Evolutionary conservation across 2,797 vertebrate species (phyloP), one percentile per base, ranked within the genome.

Genomic region (Chelon auratus): DNA sequence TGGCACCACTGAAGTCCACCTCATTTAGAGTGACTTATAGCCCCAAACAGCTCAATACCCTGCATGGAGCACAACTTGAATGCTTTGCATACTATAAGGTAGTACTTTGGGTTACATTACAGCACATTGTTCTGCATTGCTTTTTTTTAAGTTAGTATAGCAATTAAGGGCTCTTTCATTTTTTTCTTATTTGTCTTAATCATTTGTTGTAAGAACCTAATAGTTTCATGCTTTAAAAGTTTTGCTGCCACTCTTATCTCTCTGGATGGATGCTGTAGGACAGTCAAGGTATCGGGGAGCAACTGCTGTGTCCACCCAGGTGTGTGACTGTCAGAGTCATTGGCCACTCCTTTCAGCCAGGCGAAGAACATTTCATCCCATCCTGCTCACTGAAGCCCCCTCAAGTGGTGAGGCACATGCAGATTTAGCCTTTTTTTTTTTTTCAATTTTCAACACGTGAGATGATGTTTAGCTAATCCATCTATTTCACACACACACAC

Each of bases 11-110:
- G 57, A 97, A 97, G 85, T 94, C 94, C 72, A 96, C 91, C 8
- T 93, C 93, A 48, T 95, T 97, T 77, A 89, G 84, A 51, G 93
- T 99, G 64, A 85, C 84, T 64, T 99, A 97, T 87, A 81, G 81
- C 6, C 96, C 97, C 0, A 82, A 90, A 54, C 88, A 94, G 77
- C 78, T 85, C 45, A 96, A 97, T 79, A 81, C 78, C 50, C 85
- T 98, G 55, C 96, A 96, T 0, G 89, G 91, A 8, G 94, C 82
- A 0, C 96, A 97, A 64, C 93, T 99, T 0, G 97, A 99, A 89
- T 98, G 95, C 74, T 98, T 98, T 30, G 95, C 95, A 20, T 77
- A 92, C 48, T 94, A 95, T 66, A 96, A 96, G 96, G 97, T 97
- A 79, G 47, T 9, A 18, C 56, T 3, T 18, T 50, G 26, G 0